Evolutionary conservation across 1,140 invertebrate genomes (phyloP), one percentile per base, ranked within the genome.

Genomic region (Hypsibius dujardini): DNA sequence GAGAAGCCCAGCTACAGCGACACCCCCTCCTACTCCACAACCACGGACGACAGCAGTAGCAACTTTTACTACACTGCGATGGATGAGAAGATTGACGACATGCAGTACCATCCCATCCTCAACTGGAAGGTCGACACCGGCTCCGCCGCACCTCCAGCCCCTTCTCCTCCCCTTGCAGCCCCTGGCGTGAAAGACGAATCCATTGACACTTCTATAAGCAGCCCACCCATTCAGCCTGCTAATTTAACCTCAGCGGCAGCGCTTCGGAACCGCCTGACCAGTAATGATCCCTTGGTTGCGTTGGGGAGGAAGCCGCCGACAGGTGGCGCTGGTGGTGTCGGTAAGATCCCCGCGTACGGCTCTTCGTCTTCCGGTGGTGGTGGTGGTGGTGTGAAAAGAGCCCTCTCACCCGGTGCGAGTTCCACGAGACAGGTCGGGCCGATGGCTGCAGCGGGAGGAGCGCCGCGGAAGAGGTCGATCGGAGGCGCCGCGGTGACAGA

Each of bases 401-500:
- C 50, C 50, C 7, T n/a, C n/a, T 56, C 50, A 56, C n/a, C 28
- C 28, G 28, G 28, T 56, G 7, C 50, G 7, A n/a, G 7, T 12
- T 56, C 7, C 50, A n/a, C 50, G n/a, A 56, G n/a, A n/a, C 7
- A 56, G 50, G n/a, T n/a, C 50, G 7, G 50, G 50, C 50, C 7
- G n/a, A 56, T 56, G 50, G 62, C 12, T 42, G 12, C 12, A 12
- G 42, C 42, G 12, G 45, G 3, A 42, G 62, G 45, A 67, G 7
- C 12, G 12, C 12, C 3, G 12, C 62, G 42, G 45, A 42, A 12
- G 42, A 15, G 3, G 3, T 7, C 42, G 12, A 45, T 7, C 62
- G 12, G 62, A 67, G 45, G 12, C 62, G 62, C 62, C 42, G 62
- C 62, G 12, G 62, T 12, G n/a, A 56, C 50, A 56, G n/a, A n/a